Base-by-base conservation (phyloP, 2,113 vertebrate genomes). In the Chascanopsetta lugubris region DNA sequence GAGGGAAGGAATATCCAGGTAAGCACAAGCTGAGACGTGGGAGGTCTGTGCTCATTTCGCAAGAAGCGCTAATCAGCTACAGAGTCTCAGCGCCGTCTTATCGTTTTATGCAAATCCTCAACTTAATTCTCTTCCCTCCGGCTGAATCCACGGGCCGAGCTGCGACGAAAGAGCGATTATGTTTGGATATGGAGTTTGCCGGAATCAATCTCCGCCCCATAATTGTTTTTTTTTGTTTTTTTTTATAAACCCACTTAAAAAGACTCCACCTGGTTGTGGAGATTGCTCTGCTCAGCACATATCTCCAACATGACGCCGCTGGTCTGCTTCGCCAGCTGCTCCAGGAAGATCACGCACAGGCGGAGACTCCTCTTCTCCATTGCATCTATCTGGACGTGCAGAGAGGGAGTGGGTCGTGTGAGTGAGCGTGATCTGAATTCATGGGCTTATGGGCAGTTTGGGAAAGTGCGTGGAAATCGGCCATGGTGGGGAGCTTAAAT, bases 271-370 rank as follows among this genome's bases (percentile, higher is more conserved):
- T 97, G 92, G 60, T 98, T 93, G 0, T 93, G 92, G 49, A 99
- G 92, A 50, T 94, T 95, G 74, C 92, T 82, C 82, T 98, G 96
- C 78, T 98, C 97, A 0, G 95, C 94, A 47, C 94, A 97, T 46
- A 95, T 89, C 0, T 97, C 96, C 83, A 98, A 77, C 43, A 95
- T 48, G 0, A 93, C 94, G 51, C 22, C 32, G 32, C 92, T 90
- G 57, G 94, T 92, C 84, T 92, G 92, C 45, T 91, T 93, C 54
- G 95, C 93, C 24, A 97, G 85, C 77, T 95, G 94, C 86, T 97
- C 95, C 89, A 98, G 86, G 88, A 97, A 97, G 49, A 58, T 85
- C 77, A 94, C 92, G 68, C 95, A 96, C 24, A 96, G 64, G 3
- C 86, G 90, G 55, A 97, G 79, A 20, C 91, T 90, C 1, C 61